Evolutionary conservation across 2,797 vertebrate genomes (phyloP).

Genomic region (Karalla daura): DNA sequence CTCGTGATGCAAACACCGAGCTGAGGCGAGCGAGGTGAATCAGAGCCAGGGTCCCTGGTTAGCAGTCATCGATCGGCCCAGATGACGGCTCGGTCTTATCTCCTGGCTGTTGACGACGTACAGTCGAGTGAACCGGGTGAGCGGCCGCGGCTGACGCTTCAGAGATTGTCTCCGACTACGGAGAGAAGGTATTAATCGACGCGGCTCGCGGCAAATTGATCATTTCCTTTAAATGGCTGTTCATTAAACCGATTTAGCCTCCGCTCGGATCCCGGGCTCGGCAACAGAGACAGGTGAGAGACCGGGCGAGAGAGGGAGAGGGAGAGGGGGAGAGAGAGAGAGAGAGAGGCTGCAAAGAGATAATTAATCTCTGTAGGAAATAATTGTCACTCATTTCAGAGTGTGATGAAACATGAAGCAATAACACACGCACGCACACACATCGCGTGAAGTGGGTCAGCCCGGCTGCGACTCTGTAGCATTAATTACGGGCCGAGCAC

Average conservation of each 20-base stretch:
- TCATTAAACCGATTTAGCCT: conserved; percentile 13
- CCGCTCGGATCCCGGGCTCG: conserved; percentile 15
- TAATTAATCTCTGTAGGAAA: conserved; percentile 31
- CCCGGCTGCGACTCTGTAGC: too few relatives aligned
- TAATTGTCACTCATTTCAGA: conserved; percentile 29
- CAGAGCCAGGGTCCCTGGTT: too few relatives aligned
- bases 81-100: too few relatives aligned
- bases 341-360: neutral
- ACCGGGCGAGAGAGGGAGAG: too few relatives aligned
- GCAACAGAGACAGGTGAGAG: conserved; percentile 25
- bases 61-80: too few relatives aligned
- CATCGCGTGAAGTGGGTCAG: too few relatives aligned
- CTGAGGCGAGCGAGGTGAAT: too few relatives aligned
- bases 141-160: neutral
- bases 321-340: neutral
- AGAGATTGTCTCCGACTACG: neutral
- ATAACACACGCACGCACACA: conserved; percentile 26
- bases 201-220: neutral
- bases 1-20: too few relatives aligned
- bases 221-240: neutral
- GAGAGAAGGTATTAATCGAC: neutral
- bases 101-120: too few relatives aligned
- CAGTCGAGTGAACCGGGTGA: too few relatives aligned
- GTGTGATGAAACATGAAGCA: conserved; percentile 52
- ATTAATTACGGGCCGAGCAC: too few relatives aligned